Evolutionary conservation across 2,888 invertebrate species (phyloP), one percentile per base, ranked within the genome.

Genomic region (Graphium colonna): DNA sequence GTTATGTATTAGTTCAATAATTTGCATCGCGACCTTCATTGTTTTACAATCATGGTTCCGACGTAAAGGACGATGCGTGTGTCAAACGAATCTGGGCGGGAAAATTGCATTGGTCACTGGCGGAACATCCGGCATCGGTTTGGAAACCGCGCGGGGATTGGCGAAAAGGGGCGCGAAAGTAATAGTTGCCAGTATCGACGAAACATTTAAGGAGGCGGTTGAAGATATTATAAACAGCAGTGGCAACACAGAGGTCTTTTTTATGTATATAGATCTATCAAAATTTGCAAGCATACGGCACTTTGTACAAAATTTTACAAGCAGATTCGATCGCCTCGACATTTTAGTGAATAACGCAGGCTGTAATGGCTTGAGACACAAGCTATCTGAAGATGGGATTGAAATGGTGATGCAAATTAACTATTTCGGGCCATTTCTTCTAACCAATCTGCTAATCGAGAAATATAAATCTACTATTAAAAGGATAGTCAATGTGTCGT

Each of bases 41-140:
- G 8, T 43, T 31, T 15, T 43, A 28, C 3, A 26, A 15, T 8
- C 15, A 28, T 28, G 13, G 15, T 13, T 43, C 1, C 43, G 26
- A 12, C 13, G 13, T 28, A 43, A 43, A 10, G 43, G 43, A 2
- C 15, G 26, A n/a, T 85, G 85, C 59, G 74, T 59, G 43, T 82
- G 82, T 38, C 69, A 69, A 21, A 68, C 60, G 0, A 68, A 70
- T 16, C 57, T 87, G 1, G 55, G 76, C 1, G 92, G 91, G 40
- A 94, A 95, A 90, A 84, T 93, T 44, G 90, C 91, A 0, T 90
- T 97, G 38, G 86, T 97, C 4, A 96, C 96, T 0, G 96, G 96
- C 5, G 92, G 95, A 0, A 96, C 95, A 75, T 92, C 94, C 1
- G 96, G 96, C 1, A 95, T 97, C 55, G 96, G 96, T 1, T 92